phyloP scores from a whole-genome alignment of 1,140 invertebrate species.

The Pemphigus obesinymphae region DNA sequence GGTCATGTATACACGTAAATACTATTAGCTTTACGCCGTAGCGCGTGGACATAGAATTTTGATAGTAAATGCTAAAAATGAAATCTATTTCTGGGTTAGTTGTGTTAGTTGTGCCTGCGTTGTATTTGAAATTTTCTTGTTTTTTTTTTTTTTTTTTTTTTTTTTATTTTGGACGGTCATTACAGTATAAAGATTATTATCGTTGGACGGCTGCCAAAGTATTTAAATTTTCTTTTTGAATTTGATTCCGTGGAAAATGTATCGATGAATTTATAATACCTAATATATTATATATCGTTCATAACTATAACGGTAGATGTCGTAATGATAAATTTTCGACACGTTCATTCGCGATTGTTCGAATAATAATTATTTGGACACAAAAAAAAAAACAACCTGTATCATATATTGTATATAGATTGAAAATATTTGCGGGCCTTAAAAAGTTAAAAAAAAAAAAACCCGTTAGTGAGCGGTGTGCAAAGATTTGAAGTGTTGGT shows the following conservation, averaged over 20 bases:
- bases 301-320: not conserved
- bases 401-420: too few relatives aligned
- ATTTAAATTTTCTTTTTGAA: not conserved
- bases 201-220: not conserved
- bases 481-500: not conserved
- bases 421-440: not conserved
- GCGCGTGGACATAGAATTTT: not conserved
- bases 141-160: too few relatives aligned
- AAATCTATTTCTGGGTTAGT: constrained; percentile 10
- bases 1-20: not conserved
- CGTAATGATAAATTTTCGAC: not conserved
- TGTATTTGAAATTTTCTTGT: not conserved
- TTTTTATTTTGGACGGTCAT: too few relatives aligned
- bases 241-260: not conserved
- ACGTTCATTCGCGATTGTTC: too few relatives aligned
- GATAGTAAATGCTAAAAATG: not conserved
- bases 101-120: not conserved
- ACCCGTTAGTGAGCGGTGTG: constrained; percentile 11
- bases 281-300: too few relatives aligned
- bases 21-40: not conserved
- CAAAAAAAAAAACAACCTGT: too few relatives aligned
- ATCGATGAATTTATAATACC: too few relatives aligned
- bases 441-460: too few relatives aligned
- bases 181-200: not conserved
- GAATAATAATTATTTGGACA: not conserved